Evolutionary conservation across 2,888 invertebrate species (phyloP).

Genomic region (Rhagonycha lutea): DNA sequence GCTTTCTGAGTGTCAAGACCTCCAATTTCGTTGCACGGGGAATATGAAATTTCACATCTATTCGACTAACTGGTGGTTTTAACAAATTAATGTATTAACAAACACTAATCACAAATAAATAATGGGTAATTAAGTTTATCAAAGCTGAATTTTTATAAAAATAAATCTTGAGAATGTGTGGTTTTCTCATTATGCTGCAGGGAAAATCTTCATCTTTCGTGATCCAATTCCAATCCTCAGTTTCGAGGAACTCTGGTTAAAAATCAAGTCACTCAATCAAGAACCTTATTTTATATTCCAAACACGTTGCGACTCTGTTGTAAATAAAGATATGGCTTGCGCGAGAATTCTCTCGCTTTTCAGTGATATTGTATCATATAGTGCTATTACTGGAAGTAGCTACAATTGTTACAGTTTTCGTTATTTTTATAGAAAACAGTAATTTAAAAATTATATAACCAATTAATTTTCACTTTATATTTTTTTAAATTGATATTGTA

Average conservation of each 20-base stretch:
- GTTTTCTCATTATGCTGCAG: slow-evolving; percentile 32
- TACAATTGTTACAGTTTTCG: neutral
- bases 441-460: neutral
- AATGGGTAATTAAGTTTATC: neutral
- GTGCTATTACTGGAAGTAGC: slow-evolving; percentile 24
- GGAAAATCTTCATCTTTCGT: slow-evolving; percentile 45
- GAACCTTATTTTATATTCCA: slow-evolving; percentile 53
- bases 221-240: slow-evolving; percentile 51
- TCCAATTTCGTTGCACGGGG: slow-evolving; percentile 44
- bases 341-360: slow-evolving; percentile 39
- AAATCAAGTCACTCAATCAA: slow-evolving; percentile 58
- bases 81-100: slow-evolving; percentile 11
- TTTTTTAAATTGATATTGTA: neutral
- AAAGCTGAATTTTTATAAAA: neutral
- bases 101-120: neutral
- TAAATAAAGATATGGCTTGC: slow-evolving; percentile 57
- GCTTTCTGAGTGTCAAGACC: slow-evolving; percentile 48
- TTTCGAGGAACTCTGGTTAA: slow-evolving; percentile 51
- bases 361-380: slow-evolving; percentile 29
- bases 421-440: neutral
- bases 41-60: slow-evolving; percentile 50
- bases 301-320: slow-evolving; percentile 48
- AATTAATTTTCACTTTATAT: neutral
- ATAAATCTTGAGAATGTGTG: neutral
- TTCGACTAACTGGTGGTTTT: slow-evolving; percentile 1